Evolutionary conservation across 2,888 invertebrate species (phyloP).

Genomic region (Crioceris asparagi): DNA sequence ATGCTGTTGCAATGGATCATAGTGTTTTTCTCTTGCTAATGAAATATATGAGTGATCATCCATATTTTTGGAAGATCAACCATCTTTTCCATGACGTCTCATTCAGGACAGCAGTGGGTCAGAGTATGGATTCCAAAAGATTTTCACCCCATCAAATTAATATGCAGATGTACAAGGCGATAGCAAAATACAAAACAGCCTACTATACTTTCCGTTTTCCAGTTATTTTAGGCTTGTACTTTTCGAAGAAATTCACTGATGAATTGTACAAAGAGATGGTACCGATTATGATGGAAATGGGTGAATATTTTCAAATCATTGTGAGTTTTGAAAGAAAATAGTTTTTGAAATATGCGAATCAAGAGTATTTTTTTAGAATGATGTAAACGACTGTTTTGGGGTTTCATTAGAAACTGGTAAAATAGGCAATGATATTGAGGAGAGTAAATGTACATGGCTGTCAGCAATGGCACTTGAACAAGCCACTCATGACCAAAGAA

Average conservation of each 20-base stretch:
- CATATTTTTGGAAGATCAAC: slow-evolving; percentile 64
- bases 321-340: slow-evolving; percentile 34
- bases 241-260: slow-evolving; percentile 65
- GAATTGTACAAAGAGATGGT: slow-evolving; percentile 42
- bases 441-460: slow-evolving; percentile 95
- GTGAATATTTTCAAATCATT: slow-evolving; percentile 90
- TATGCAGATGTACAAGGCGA: too few species aligned
- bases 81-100: slow-evolving; percentile 72
- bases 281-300: slow-evolving; percentile 74
- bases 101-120: slow-evolving; percentile 67
- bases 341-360: neutral
- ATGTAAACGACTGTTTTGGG: slow-evolving; percentile 86
- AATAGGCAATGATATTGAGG: slow-evolving; percentile 82
- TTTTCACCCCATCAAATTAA: too few species aligned
- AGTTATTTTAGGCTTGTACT: slow-evolving; percentile 75
- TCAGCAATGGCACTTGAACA: slow-evolving; percentile 79
- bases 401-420: slow-evolving; percentile 80
- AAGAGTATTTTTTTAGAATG: slow-evolving; percentile 48
- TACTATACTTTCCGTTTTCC: slow-evolving; percentile 92
- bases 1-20: slow-evolving; percentile 68
- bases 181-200: slow-evolving; percentile 84
- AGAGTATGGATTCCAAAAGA: slow-evolving; percentile 78
- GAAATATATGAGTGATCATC: slow-evolving; percentile 60
- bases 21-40: slow-evolving; percentile 67
- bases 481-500: slow-evolving; percentile 57